A percentile compares a stretch with the other conserved stretches of the same genome.
Evolutionary conservation across 1,140 invertebrate genomes (phyloP).

Genomic region (Pseudomyrmex pallidus): DNA sequence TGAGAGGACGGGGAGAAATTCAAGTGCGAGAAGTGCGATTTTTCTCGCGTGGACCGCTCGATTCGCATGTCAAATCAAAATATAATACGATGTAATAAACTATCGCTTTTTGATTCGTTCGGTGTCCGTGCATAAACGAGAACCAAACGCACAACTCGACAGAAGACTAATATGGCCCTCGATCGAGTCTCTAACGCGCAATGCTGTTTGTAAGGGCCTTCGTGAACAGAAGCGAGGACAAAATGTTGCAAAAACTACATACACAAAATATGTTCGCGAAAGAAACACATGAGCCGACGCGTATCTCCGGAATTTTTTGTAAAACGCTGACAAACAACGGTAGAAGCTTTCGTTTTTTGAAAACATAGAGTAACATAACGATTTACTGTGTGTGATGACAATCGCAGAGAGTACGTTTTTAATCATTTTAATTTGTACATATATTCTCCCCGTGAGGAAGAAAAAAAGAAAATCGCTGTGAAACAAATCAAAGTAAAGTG

Average conservation of each 20-base stretch:
- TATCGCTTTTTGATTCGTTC: not conserved
- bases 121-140: not conserved
- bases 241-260: not conserved
- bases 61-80: conserved; percentile 30
- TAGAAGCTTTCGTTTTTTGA: conserved; percentile 8
- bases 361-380: not conserved
- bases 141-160: conserved; percentile 37
- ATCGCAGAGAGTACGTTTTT: conserved; percentile 23
- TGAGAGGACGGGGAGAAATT: not conserved
- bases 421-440: not conserved
- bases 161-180: conserved; percentile 4
- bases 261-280: not conserved
- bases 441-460: not conserved
- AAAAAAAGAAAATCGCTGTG: not conserved
- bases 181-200: conserved; percentile 14
- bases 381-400: conserved; percentile 31
- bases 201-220: not conserved
- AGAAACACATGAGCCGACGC: not conserved
- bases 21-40: conserved; percentile 13
- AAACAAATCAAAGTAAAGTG: not conserved
- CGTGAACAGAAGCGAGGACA: no score
- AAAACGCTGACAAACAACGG: no score
- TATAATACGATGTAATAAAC: not conserved
- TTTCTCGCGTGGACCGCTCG: not conserved
- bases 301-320: not conserved